A percentile compares a stretch with the other conserved stretches of the same genome.
Conservation (phyloP, 2,113 vertebrate genomes). For the Bubo bubo region DNA sequence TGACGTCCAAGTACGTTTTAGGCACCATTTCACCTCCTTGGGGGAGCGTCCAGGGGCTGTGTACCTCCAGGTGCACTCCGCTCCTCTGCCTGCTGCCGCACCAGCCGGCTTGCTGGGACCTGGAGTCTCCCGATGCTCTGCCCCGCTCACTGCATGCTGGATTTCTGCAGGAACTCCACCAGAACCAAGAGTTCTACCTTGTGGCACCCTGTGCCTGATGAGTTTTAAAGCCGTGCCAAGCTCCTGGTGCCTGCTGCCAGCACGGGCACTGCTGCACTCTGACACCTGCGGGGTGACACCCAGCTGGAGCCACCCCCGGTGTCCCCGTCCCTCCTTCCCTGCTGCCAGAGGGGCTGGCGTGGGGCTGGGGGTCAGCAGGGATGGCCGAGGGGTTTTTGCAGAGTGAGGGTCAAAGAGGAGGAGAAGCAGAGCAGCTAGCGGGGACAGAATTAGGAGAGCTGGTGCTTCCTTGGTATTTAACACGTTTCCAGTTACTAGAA, state of each 20-base stretch:
- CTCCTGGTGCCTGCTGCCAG: not conserved
- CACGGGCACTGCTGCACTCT: not conserved
- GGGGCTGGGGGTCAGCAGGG: too few relatives aligned
- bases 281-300: not conserved
- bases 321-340: not conserved
- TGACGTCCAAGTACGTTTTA: not conserved
- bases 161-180: not conserved
- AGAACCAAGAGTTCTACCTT: not conserved
- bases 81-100: not conserved
- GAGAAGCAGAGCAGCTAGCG: not conserved
- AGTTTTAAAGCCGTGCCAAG: not conserved
- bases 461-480: not conserved
- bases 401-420: not conserved
- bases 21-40: not conserved
- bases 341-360: not conserved
- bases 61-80: accelerated
- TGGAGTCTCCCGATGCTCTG: not conserved
- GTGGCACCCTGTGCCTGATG: not conserved
- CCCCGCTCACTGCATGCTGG: not conserved
- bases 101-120: not conserved
- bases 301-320: not conserved
- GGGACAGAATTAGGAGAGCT: not conserved
- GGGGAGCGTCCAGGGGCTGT: not conserved
- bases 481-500: not conserved
- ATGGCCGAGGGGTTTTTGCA: not conserved